Base-by-base conservation (phyloP, 2,797 vertebrate genomes). In the Lacerta viridis region DNA sequence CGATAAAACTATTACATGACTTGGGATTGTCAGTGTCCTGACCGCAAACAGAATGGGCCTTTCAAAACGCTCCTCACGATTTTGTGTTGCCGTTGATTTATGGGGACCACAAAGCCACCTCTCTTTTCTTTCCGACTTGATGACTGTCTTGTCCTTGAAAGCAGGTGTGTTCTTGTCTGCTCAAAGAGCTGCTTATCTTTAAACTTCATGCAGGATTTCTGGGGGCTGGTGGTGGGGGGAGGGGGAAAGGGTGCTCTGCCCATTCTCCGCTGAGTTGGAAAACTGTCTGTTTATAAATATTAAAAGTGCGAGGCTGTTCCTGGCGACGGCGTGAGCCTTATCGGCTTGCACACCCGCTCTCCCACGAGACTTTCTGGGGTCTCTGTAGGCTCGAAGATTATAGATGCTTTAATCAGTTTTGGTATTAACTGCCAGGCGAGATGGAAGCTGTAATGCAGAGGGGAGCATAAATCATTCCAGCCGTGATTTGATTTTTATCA, bases 401-500 rank as follows among this genome's bases (percentile, higher is more conserved):
- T 33, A 94, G 95, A 93, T 93, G 90, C 93, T 93, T 89, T 95
- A 93, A 95, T 94, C 95, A 92, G 61, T 3, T 88, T 43, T 74
- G 85, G 80, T 89, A 83, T 93, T 92, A 94, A 95, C 93, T 83
- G 88, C 88, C 86, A 94, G 91, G 83, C 61, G 87, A 93, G 90
- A 92, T 66, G 92, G 90, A 92, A 94, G 90, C 81, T 64, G 78
- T 39, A 20, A 82, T 85, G 85, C 87, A 88, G 90, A 36, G 78
- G 87, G 92, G 46, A 1, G 1, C 91, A 85, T 90, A 96, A 95
- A 93, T 93, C 93, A 92, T 69, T 92, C 29, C 88, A 90, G 92
- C 91, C 90, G 83, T 91, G 85, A 93, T 85, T 92, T 94, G 93
- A 92, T 94, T 91, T 92, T 93, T 93, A 95, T 95, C 93, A 68